Evolutionary conservation across 1,140 invertebrate genomes (phyloP).

Genomic region (Drosophila micromelanica): DNA sequence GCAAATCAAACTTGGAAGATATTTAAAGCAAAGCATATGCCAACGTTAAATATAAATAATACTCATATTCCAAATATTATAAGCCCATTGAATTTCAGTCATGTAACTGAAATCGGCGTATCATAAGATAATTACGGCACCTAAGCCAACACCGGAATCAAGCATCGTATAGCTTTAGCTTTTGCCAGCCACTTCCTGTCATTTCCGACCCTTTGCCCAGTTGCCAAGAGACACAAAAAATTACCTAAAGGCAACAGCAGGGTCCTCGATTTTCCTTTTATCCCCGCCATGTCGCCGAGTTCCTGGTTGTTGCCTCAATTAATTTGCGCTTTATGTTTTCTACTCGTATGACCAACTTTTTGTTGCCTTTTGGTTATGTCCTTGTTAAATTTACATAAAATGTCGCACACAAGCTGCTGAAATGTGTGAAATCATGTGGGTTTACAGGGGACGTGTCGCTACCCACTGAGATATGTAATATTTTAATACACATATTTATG

Average conservation of each 20-base stretch:
- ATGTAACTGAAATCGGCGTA: constrained; percentile 13
- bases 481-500: constrained; percentile 1
- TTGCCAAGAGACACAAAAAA: constrained; percentile 24
- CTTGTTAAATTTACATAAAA: constrained; percentile 77
- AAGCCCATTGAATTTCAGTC: background rate
- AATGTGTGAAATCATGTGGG: constrained; percentile 38
- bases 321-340: constrained; percentile 80
- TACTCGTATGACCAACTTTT: constrained; percentile 58
- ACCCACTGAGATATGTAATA: constrained; percentile 19
- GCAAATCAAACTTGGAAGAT: too few species aligned
- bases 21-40: background rate
- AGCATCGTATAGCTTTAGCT: constrained; percentile 27
- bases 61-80: background rate
- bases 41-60: background rate
- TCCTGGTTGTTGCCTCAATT: constrained; percentile 68
- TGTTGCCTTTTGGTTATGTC: constrained; percentile 55
- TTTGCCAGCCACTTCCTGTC: constrained; percentile 37
- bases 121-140: constrained; percentile 45
- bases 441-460: background rate
- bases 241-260: constrained; percentile 26
- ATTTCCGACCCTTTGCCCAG: constrained; percentile 46
- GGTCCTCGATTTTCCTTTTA: constrained; percentile 17
- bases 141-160: constrained; percentile 44
- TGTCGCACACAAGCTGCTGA: constrained; percentile 20
- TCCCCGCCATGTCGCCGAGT: background rate